phyloP scores from a whole-genome alignment of 2,797 vertebrate genomes.

The Gambelia wislizenii region DNA sequence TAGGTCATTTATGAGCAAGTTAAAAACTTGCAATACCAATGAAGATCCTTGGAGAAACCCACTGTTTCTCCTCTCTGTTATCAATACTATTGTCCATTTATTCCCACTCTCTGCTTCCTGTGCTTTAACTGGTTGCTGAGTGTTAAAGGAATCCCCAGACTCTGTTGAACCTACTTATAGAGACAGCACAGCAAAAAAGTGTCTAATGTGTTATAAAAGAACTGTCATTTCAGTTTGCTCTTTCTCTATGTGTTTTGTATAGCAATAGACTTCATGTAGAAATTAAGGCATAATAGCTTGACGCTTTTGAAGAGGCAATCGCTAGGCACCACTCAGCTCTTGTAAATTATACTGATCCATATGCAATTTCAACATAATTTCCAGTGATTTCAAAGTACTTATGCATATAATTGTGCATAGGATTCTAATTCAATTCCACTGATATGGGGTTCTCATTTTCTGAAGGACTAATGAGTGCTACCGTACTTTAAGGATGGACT shows the following conservation, averaged over 20 bases:
- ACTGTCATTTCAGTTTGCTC: not conserved
- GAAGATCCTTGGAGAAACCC: not conserved
- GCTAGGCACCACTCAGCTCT: not conserved
- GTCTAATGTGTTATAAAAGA: not conserved
- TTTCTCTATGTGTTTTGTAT: not conserved
- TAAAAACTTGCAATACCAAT: not conserved
- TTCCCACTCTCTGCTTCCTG: not conserved
- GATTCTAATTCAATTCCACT: not conserved
- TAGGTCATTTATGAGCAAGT: not conserved
- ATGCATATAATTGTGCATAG: not conserved
- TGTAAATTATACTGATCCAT: not conserved
- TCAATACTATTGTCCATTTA: not conserved
- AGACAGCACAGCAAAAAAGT: rapidly evolving
- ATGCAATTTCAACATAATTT: not conserved
- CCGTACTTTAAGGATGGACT: not conserved
- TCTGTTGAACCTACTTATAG: not conserved
- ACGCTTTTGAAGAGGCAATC: not conserved
- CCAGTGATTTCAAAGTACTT: not conserved
- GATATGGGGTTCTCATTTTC: not conserved
- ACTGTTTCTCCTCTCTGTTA: not conserved
- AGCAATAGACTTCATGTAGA: not conserved
- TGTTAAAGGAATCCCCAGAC: rapidly evolving
- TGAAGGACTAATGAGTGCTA: not conserved
- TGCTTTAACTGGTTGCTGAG: not conserved
- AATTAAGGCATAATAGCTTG: rapidly evolving